phyloP scores from a whole-genome alignment of 2,797 vertebrate species.

The Eleutherodactylus coqui region DNA sequence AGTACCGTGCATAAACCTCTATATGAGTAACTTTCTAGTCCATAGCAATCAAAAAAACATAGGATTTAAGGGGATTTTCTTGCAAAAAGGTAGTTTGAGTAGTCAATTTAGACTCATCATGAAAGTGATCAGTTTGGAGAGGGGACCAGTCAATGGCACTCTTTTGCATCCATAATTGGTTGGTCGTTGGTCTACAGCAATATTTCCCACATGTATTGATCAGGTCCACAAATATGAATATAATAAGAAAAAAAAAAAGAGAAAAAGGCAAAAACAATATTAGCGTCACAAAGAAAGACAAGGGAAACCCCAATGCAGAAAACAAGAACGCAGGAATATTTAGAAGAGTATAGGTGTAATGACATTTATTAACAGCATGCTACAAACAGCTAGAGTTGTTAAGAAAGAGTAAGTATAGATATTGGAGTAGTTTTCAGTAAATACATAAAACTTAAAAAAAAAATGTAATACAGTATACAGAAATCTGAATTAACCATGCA shows the following conservation, averaged over 20 bases:
- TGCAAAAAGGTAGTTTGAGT: too few relatives aligned
- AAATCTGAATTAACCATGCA: slow-evolving; percentile 81
- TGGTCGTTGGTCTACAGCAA: too few relatives aligned
- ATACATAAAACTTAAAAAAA: slow-evolving; percentile 71
- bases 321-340: slow-evolving; percentile 79
- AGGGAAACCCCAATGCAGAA: slow-evolving; percentile 70
- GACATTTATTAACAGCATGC: slow-evolving; percentile 86
- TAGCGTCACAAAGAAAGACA: slow-evolving; percentile 67
- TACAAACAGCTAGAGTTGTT: slow-evolving; percentile 81
- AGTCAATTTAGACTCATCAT: too few relatives aligned
- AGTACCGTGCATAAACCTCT: too few relatives aligned
- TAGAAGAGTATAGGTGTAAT: slow-evolving; percentile 79
- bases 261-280: slow-evolving; percentile 50
- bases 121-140: too few relatives aligned
- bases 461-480: slow-evolving; percentile 77
- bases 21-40: too few relatives aligned
- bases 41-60: too few relatives aligned
- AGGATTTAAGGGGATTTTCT: too few relatives aligned
- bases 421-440: slow-evolving; percentile 75
- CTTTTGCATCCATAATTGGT: too few relatives aligned
- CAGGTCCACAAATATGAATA: background rate
- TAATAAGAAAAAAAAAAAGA: too few relatives aligned
- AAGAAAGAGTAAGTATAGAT: slow-evolving; percentile 76
- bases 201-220: too few relatives aligned
- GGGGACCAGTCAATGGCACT: too few relatives aligned